phyloP scores from a whole-genome alignment of 2,888 invertebrate genomes.

The Linnaemya tessellans region DNA sequence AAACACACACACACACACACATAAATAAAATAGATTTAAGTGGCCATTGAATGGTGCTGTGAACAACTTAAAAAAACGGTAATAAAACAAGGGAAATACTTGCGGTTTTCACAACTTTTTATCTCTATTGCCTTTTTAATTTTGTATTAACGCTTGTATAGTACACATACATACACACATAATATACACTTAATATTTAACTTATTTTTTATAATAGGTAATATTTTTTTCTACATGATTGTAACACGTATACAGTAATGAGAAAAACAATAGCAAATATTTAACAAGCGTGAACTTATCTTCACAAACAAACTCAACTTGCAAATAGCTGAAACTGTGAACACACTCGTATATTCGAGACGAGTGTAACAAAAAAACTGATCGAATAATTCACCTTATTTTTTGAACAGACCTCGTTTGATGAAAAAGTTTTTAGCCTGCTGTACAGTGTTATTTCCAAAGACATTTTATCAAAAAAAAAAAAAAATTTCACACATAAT shows the following conservation, averaged over 20 bases:
- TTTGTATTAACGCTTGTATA: constrained; percentile 1
- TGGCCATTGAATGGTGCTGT: constrained; percentile 50
- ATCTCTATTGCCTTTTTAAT: constrained; percentile 53
- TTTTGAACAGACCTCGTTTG: no score
- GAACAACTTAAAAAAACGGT: constrained; percentile 30
- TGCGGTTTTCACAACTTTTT: constrained; percentile 50
- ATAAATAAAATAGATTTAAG: constrained; percentile 48
- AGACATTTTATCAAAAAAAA: neutral
- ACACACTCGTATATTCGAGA: no score
- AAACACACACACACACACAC: neutral
- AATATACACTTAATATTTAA: neutral
- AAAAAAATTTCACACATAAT: neutral
- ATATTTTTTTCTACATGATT: neutral
- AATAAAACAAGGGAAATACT: constrained; percentile 51
- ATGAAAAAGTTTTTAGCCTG: neutral
- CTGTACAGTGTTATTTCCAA: neutral
- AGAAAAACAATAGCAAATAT: neutral
- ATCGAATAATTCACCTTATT: no score
- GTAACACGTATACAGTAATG: neutral
- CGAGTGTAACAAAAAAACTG: no score
- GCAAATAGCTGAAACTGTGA: no score
- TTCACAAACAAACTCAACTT: no score
- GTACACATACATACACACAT: neutral
- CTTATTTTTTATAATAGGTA: neutral
- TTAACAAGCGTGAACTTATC: no score